Conservation (phyloP, 2,113 vertebrate species). For the Meleagris gallopavo region DNA sequence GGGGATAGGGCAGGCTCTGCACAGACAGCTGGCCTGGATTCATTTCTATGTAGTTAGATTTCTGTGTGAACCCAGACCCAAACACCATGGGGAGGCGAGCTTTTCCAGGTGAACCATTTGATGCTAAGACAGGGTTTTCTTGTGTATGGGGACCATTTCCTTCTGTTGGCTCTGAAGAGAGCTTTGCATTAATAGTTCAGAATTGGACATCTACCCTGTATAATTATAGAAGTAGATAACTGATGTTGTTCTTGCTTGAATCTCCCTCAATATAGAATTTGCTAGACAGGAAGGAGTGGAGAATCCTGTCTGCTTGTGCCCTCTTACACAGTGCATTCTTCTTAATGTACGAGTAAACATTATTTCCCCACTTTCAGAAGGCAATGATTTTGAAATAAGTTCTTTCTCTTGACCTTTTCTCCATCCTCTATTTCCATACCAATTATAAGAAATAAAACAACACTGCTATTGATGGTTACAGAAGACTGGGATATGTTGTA, state of each 20-base stretch:
- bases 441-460: background rate
- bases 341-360: background rate
- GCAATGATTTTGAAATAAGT: conserved; percentile 18
- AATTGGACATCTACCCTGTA: background rate
- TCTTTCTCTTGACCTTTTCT: conserved; percentile 14
- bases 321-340: background rate
- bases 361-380: background rate
- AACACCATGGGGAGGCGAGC: background rate
- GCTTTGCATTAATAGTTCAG: background rate
- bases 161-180: background rate
- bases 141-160: background rate
- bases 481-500: background rate
- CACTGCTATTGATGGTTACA: conserved; percentile 1
- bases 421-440: background rate
- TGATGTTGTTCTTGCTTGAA: background rate
- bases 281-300: background rate
- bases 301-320: background rate
- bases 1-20: background rate
- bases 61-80: background rate
- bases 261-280: background rate
- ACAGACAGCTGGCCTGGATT: background rate
- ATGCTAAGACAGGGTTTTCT: background rate
- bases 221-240: background rate
- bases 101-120: background rate
- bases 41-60: background rate